Percentiles rank a stretch among this genome's conserved stretches.
Conservation (phyloP, 53 echinoderm and acorn worm species). For the Stichopus horrens region DNA sequence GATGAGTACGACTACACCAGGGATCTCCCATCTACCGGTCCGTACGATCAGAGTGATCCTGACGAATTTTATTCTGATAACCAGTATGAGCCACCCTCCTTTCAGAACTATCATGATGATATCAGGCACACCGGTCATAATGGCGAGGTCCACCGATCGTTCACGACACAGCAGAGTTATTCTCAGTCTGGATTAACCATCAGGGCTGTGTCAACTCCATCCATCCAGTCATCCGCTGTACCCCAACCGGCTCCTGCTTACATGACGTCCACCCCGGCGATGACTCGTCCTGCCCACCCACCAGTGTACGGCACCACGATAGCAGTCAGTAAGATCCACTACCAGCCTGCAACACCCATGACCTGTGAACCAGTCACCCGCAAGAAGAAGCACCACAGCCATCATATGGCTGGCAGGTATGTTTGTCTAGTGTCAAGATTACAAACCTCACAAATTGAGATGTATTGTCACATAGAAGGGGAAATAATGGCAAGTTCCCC, state of each 20-base stretch:
- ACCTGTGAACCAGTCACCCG: slow-evolving; percentile 94
- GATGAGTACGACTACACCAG: slow-evolving; percentile 3
- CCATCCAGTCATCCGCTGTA: slow-evolving; percentile 36
- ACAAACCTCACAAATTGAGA: too few relatives aligned
- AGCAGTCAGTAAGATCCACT: slow-evolving; percentile 93
- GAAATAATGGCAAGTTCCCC: too few relatives aligned
- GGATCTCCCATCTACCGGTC: neutral
- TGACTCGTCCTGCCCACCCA: slow-evolving; percentile 69
- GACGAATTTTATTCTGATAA: slow-evolving; percentile 24
- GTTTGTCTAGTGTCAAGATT: neutral
- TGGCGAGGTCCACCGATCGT: slow-evolving; percentile 46
- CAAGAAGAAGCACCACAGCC: slow-evolving; percentile 62
- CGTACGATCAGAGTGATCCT: neutral
- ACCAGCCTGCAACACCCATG: slow-evolving; percentile 93
- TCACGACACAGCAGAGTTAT: slow-evolving; percentile 48
- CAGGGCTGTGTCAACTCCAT: slow-evolving; percentile 36
- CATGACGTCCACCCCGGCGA: slow-evolving; percentile 82
- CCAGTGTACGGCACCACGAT: slow-evolving; percentile 82
- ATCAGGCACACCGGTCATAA: neutral
- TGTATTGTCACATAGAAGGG: too few relatives aligned
- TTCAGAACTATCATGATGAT: neutral
- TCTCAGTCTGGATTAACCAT: slow-evolving; percentile 44
- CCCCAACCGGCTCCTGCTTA: slow-evolving; percentile 94
- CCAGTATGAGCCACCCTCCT: neutral
- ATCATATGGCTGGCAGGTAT: slow-evolving; percentile 66